Evolutionary conservation across 2,888 invertebrate genomes (phyloP).

Genomic region (Trissolcus brochymenae): DNA sequence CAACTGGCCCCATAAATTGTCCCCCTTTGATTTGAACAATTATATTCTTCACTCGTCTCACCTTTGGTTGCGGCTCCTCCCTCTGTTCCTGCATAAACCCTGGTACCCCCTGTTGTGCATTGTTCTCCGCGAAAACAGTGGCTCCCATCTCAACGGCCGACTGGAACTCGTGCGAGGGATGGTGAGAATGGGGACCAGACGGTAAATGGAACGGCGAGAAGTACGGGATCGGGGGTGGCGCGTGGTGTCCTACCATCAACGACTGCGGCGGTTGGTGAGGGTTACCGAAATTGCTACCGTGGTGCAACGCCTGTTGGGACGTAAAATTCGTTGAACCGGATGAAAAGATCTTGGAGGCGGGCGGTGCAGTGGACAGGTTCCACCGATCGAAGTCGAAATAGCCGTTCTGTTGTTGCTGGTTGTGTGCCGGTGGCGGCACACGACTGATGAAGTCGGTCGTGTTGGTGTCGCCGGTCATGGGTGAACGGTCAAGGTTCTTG

Average conservation of each 20-base stretch:
- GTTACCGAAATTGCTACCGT: slow-evolving; percentile 77
- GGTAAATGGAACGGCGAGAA: slow-evolving; percentile 86
- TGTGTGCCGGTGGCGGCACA: slow-evolving; percentile 86
- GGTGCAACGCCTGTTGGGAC: slow-evolving; percentile 79
- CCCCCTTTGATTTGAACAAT: too few species aligned
- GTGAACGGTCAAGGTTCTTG: slow-evolving; percentile 80
- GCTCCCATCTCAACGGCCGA: slow-evolving; percentile 83
- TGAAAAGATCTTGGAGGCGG: slow-evolving; percentile 83
- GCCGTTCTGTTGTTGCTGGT: slow-evolving; percentile 77
- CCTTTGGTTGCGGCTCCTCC: slow-evolving; percentile 85
- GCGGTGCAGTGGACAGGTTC: slow-evolving; percentile 82
- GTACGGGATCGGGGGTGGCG: slow-evolving; percentile 83
- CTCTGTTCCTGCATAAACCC: slow-evolving; percentile 71
- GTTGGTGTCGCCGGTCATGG: slow-evolving; percentile 78
- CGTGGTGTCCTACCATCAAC: slow-evolving; percentile 82
- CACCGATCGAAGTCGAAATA: slow-evolving; percentile 90
- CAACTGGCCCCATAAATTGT: too few species aligned
- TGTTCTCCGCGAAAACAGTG: slow-evolving; percentile 68
- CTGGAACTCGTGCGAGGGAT: slow-evolving; percentile 82
- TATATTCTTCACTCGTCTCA: neutral
- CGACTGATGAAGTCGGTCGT: slow-evolving; percentile 79
- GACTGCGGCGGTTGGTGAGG: slow-evolving; percentile 80
- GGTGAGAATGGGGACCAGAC: slow-evolving; percentile 77
- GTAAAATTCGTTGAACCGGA: slow-evolving; percentile 79
- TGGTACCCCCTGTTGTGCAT: slow-evolving; percentile 50